Percentiles rank a stretch among this genome's conserved stretches.
Conservation (phyloP, 2,797 vertebrate genomes). For the Miichthys miiuy region DNA sequence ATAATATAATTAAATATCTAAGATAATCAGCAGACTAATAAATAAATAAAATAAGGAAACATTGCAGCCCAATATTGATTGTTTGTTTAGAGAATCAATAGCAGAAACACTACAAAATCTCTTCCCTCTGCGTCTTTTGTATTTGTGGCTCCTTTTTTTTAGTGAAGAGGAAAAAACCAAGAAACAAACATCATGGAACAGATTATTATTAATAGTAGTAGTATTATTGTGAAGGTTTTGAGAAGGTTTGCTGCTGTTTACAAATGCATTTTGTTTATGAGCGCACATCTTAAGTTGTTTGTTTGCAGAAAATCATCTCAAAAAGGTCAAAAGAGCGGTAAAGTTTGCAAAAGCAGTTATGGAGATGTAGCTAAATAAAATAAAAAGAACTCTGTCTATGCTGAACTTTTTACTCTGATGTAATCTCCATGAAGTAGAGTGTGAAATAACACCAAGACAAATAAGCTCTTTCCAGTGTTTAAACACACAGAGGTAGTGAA, state of each 20-base stretch:
- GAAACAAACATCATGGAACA: too few species aligned
- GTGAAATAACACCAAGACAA: slow-evolving; percentile 32
- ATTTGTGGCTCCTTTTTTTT: too few species aligned
- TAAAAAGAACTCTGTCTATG: not conserved
- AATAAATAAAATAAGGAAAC: too few species aligned
- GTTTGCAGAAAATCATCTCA: not conserved
- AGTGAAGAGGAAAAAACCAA: too few species aligned
- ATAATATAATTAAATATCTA: too few species aligned
- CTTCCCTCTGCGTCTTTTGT: too few species aligned
- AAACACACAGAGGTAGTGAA: slow-evolving; percentile 37
- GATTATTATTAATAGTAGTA: too few species aligned
- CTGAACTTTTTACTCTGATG: slow-evolving; percentile 1
- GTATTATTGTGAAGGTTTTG: not conserved
- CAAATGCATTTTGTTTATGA: not conserved
- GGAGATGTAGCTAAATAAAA: not conserved
- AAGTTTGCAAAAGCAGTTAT: not conserved
- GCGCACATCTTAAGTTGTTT: not conserved
- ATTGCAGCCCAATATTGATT: too few species aligned
- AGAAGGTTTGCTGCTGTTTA: not conserved
- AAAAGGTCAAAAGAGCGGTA: not conserved
- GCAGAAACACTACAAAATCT: too few species aligned
- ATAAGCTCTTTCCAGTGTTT: slow-evolving; percentile 14
- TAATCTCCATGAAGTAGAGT: not conserved
- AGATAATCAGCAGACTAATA: too few species aligned
- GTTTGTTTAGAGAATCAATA: too few species aligned